These are phyloP conservation scores for Motacilla tschutschensis DNA, from an alignment of 2,113 vertebrate species.

Conservation along the genomic window DNA sequence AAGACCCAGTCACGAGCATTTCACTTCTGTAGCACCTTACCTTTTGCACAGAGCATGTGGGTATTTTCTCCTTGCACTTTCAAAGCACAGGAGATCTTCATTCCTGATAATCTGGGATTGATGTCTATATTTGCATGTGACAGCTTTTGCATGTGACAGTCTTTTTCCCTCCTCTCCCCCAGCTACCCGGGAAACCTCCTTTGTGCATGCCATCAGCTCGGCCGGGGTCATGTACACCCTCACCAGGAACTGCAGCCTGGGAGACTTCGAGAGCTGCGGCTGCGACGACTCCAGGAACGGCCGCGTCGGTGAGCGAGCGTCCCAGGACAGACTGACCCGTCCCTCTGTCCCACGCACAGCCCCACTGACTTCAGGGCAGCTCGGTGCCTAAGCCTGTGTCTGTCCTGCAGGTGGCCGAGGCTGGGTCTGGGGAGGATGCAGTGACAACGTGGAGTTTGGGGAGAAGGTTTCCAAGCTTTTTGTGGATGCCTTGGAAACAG, in stretches of 20 bases:
- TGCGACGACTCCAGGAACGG: slow-evolving; percentile 92
- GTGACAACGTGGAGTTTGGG: slow-evolving; percentile 93
- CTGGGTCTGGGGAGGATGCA: slow-evolving; percentile 98
- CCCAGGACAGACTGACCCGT: accelerated
- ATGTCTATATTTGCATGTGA: background rate
- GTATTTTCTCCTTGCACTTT: background rate
- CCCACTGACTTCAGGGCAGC: no score
- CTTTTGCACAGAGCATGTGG: background rate
- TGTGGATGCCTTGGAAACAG: slow-evolving; percentile 91
- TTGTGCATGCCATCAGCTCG: slow-evolving; percentile 92
- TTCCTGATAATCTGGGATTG: accelerated
- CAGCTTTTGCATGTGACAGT: background rate
- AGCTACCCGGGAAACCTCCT: slow-evolving; percentile 93
- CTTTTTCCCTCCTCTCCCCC: background rate
- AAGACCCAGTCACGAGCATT: background rate
- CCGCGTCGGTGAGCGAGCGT: slow-evolving; percentile 73
- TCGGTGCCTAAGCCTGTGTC: background rate
- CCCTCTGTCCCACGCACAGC: background rate
- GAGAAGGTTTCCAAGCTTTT: slow-evolving; percentile 93
- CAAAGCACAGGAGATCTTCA: background rate
- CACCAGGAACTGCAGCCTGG: slow-evolving; percentile 96
- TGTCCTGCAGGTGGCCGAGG: slow-evolving; percentile 84
- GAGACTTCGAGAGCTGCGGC: slow-evolving; percentile 92
- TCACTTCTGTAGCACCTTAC: background rate
- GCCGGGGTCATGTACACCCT: slow-evolving; percentile 94